phyloP scores from a whole-genome alignment of 2,113 vertebrate genomes.

The Lipotes vexillifer region DNA sequence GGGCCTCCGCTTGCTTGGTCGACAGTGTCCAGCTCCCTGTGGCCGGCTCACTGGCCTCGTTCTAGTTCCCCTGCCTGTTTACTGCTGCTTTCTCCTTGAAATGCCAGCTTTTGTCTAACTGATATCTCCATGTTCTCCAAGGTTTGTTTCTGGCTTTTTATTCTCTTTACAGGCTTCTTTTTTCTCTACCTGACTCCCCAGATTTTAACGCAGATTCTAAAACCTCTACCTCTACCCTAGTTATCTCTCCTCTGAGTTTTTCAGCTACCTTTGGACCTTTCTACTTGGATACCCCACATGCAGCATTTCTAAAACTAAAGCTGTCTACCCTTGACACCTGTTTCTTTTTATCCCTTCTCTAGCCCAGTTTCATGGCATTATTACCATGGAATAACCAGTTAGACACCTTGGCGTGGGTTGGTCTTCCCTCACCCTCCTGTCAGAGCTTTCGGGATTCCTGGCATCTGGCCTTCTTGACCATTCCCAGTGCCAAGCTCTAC shows the following conservation, averaged over 20 bases:
- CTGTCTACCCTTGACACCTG: not conserved
- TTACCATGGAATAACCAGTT: not conserved
- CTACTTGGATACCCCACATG: not conserved
- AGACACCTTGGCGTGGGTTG: not conserved
- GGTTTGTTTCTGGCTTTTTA: not conserved
- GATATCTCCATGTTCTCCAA: not conserved
- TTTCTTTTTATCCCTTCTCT: not conserved
- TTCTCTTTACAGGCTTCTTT: not conserved
- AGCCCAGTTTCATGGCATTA: accelerated
- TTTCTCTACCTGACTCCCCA: not conserved
- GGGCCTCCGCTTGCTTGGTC: not conserved
- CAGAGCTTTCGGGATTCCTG: not conserved
- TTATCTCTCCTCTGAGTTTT: not conserved
- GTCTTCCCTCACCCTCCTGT: not conserved
- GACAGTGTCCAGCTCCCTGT: not conserved
- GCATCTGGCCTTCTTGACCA: not conserved
- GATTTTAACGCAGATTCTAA: not conserved
- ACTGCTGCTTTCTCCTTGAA: not conserved
- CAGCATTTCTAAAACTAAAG: not conserved
- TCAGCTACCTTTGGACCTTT: not conserved
- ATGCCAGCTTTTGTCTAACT: not conserved
- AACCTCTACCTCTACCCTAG: accelerated
- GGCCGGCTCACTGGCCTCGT: not conserved
- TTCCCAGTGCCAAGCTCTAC: not conserved
- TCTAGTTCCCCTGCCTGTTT: not conserved